Percentiles rank a stretch among this genome's conserved stretches.
These are phyloP conservation scores for Hypselothyrea guttata DNA, from an alignment of 2,888 invertebrate genomes.

Conservation along the genomic window DNA sequence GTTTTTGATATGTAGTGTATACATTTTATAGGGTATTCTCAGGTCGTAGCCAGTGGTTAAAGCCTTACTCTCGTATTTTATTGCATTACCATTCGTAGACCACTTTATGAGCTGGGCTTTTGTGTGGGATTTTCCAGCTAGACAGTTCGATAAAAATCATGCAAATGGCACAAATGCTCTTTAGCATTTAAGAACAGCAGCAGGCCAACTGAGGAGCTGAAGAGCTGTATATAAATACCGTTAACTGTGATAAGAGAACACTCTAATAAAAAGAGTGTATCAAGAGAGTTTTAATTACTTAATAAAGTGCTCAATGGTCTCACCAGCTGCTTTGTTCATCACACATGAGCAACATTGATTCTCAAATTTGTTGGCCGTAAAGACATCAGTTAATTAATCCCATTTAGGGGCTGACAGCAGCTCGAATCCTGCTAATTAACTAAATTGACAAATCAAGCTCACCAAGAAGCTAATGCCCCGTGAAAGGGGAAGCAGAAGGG, in stretches of 20 bases:
- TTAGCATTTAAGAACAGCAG: too few relatives aligned
- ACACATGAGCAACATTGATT: constrained; percentile 20
- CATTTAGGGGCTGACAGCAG: constrained; percentile 55
- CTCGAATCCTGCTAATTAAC: constrained; percentile 55
- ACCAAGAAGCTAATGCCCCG: neutral
- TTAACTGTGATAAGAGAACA: too few relatives aligned
- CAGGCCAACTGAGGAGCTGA: too few relatives aligned
- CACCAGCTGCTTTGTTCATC: neutral
- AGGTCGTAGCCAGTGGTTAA: too few relatives aligned
- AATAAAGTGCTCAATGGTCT: neutral
- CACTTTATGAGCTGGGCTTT: too few relatives aligned
- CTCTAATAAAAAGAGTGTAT: neutral
- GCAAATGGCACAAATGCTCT: neutral
- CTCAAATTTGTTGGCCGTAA: constrained; percentile 42
- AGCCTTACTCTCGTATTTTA: too few relatives aligned
- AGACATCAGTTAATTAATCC: constrained; percentile 68
- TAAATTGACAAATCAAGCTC: constrained; percentile 68
- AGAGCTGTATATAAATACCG: too few relatives aligned
- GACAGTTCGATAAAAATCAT: too few relatives aligned
- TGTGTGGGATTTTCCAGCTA: too few relatives aligned
- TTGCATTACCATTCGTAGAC: too few relatives aligned
- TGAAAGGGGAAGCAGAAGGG: constrained; percentile 28
- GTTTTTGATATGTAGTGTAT: too few relatives aligned
- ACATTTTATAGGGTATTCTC: too few relatives aligned
- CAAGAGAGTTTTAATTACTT: neutral